Conservation (phyloP, 1,140 invertebrate genomes). For the Caenorhabditis inopinata region DNA sequence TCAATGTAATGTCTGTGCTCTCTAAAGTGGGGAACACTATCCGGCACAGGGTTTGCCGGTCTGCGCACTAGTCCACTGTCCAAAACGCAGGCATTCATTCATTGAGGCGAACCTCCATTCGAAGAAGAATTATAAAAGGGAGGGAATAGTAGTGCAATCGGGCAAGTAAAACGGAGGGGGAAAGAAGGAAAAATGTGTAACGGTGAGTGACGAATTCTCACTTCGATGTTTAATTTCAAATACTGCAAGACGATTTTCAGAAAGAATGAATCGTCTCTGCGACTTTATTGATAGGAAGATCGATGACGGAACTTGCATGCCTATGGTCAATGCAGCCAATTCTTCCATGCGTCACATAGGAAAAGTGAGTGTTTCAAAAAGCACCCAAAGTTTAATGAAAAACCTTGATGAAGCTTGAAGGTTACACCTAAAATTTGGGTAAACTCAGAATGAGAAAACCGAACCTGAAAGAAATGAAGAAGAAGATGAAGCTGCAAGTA, state of each 20-base stretch:
- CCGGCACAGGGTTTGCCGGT: neutral
- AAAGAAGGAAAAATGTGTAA: neutral
- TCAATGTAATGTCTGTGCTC: neutral
- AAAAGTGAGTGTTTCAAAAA: slow-evolving; percentile 1
- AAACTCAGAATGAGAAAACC: neutral
- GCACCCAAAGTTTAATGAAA: neutral
- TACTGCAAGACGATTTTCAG: neutral
- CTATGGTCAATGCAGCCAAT: neutral
- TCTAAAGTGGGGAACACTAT: neutral
- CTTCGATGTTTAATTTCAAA: neutral
- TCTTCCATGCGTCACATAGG: neutral
- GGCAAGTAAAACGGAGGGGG: neutral
- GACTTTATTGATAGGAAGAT: slow-evolving; percentile 25
- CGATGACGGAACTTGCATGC: neutral
- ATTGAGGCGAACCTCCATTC: neutral
- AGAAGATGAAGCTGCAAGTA: neutral
- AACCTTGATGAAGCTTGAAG: neutral
- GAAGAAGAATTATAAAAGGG: neutral
- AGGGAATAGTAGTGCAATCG: neutral
- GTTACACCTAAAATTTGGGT: neutral
- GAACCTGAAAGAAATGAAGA: neutral
- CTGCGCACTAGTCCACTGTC: neutral
- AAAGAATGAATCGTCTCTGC: neutral
- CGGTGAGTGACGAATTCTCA: neutral
- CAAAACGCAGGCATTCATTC: neutral